Percentiles rank a stretch among this genome's conserved stretches.
Conservation (phyloP, 2,113 vertebrate genomes). For the Eulacestoma nigropectus region DNA sequence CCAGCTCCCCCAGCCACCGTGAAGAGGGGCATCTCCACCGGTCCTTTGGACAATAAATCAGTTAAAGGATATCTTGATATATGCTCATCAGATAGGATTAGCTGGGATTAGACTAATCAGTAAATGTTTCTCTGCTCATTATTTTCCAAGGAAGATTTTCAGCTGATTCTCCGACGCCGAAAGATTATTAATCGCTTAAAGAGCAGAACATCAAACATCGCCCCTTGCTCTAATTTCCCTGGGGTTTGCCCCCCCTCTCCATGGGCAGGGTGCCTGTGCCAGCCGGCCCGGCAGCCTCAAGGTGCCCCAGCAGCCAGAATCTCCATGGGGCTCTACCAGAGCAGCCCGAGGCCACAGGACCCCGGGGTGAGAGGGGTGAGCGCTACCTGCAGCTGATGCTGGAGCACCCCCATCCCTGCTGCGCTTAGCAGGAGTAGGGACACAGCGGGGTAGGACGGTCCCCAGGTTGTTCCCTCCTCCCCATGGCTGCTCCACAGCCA, state of each 20-base stretch:
- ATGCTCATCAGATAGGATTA: conserved; percentile 80
- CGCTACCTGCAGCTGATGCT: neutral
- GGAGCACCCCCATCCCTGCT: neutral
- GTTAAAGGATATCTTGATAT: conserved; percentile 74
- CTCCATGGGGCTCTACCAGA: neutral
- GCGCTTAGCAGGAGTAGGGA: neutral
- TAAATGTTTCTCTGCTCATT: conserved; percentile 81
- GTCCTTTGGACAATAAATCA: conserved; percentile 64
- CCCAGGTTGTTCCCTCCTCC: neutral
- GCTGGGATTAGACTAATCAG: conserved; percentile 83
- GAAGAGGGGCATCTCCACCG: neutral
- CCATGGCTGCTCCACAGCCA: neutral
- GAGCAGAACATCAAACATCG: conserved; percentile 72
- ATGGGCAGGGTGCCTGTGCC: neutral
- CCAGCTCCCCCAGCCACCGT: accelerated
- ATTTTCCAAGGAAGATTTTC: conserved; percentile 78
- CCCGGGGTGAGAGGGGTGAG: accelerated
- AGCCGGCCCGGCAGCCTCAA: neutral
- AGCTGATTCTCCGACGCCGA: conserved; percentile 61
- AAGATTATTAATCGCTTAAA: conserved; percentile 79
- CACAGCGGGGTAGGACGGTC: neutral
- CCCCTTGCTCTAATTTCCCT: conserved; percentile 69
- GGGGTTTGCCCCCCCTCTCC: neutral
- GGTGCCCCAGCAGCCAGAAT: neutral
- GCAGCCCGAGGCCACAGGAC: accelerated